Evolutionary conservation across 2,888 invertebrate genomes (phyloP).

Genomic region (Euplagia quadripunctaria): DNA sequence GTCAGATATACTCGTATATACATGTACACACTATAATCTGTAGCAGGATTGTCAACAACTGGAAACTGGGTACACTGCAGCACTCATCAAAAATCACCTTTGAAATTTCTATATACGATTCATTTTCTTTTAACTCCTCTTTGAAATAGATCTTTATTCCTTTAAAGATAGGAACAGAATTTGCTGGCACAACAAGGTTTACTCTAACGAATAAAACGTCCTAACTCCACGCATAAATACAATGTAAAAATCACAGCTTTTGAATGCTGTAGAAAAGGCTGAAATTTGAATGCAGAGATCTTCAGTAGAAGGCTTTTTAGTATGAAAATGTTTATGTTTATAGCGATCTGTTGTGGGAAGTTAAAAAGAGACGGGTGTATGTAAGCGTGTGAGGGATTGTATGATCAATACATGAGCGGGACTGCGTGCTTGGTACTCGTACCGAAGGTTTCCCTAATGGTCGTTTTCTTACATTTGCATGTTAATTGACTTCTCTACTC

Average conservation of each 20-base stretch:
- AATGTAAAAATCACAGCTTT: slow-evolving; percentile 33
- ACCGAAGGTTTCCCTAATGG: slow-evolving; percentile 73
- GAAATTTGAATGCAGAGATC: slow-evolving; percentile 37
- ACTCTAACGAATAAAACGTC: slow-evolving; percentile 39
- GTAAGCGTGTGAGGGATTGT: slow-evolving; percentile 83
- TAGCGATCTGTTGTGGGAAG: slow-evolving; percentile 85
- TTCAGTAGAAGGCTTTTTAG: slow-evolving; percentile 64
- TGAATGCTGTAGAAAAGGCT: slow-evolving; percentile 13
- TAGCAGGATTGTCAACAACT: slow-evolving; percentile 71
- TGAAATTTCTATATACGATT: slow-evolving; percentile 73
- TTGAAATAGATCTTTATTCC: slow-evolving; percentile 86
- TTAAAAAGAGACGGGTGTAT: slow-evolving; percentile 86
- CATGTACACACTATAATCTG: slow-evolving; percentile 47
- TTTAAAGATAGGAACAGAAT: slow-evolving; percentile 83
- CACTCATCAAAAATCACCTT: slow-evolving; percentile 66
- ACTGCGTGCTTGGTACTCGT: slow-evolving; percentile 66
- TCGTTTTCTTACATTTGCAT: slow-evolving; percentile 88
- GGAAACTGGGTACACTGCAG: slow-evolving; percentile 55
- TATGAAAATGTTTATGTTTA: slow-evolving; percentile 80
- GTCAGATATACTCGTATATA: slow-evolving; percentile 43
- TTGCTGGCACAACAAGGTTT: slow-evolving; percentile 82
- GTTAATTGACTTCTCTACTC: slow-evolving; percentile 80
- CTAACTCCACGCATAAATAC: slow-evolving; percentile 24
- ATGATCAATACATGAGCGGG: slow-evolving; percentile 81
- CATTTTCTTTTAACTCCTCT: slow-evolving; percentile 78